These are phyloP conservation scores for Sander lucioperca DNA, from an alignment of 2,113 vertebrate genomes.

Conservation along the genomic window DNA sequence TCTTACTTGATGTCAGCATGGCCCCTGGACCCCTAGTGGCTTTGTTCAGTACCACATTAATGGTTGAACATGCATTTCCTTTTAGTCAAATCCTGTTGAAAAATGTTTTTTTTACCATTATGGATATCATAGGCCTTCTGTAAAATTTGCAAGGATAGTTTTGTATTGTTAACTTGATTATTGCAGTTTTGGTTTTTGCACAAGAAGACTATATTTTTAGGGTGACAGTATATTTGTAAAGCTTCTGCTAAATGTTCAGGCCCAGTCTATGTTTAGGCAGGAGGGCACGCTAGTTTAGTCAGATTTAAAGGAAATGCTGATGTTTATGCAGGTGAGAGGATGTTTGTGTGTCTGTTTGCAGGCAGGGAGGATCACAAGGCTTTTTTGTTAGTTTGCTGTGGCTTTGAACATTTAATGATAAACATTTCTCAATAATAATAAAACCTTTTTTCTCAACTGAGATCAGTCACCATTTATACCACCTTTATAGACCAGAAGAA, in stretches of 20 bases:
- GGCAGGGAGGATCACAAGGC: background rate
- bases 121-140: background rate
- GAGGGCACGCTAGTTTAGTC: background rate
- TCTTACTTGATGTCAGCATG: conserved; percentile 18
- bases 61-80: conserved; percentile 8
- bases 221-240: background rate
- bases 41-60: conserved; percentile 20
- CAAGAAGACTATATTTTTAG: background rate
- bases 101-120: conserved; percentile 1
- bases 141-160: background rate
- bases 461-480: conserved; percentile 30
- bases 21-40: conserved; percentile 28
- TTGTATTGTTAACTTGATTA: background rate
- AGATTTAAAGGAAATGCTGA: conserved; percentile 12
- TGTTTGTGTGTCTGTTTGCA: conserved; percentile 19
- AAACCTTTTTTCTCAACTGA: conserved; percentile 20
- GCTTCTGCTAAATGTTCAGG: background rate
- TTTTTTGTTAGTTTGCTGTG: conserved; percentile 15
- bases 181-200: background rate
- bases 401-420: conserved; percentile 63
- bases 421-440: conserved; percentile 27
- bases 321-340: conserved; percentile 22
- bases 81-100: background rate
- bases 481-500: conserved; percentile 45
- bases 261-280: background rate